Evolutionary conservation across 1,140 invertebrate genomes (phyloP), one percentile per base, ranked within the genome.

Genomic region (Drosophila nigrodunni): DNA sequence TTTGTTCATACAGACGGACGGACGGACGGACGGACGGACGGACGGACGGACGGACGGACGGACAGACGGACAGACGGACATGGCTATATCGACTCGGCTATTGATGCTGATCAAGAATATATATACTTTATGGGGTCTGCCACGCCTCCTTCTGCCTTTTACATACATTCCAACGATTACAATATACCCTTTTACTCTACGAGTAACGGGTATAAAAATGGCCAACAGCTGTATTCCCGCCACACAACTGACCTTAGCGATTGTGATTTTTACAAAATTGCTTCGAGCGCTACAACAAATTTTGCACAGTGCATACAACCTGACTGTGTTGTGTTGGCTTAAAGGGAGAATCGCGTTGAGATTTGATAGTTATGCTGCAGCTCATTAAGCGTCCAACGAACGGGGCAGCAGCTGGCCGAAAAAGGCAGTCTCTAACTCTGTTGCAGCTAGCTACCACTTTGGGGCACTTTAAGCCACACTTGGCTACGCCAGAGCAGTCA

Each of bases 311-410:
- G 80, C 67, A 68, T 65, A 66, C 54, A 49, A 11, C 35, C 35
- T 6, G 6, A 25, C 15, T 47, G 21, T 39, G 49, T 30, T 47
- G 21, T 39, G 49, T 30, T 30, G 25, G 25, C 25, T 30, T 30
- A 30, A 30, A 30, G 44, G 49, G 25, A 64, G 59, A 47, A 52
- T 58, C 25, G n/a, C 30, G 44, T 43, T 9, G 61, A 81, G 74
- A 67, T 76, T 60, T 46, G 68, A 87, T 70, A 73, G 52, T 37
- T 46, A 65, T 52, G 77, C 70, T 88, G 83, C 83, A 88, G 82
- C 79, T 88, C 82, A 87, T 87, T 87, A 87, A 88, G 78, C 83
- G 83, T 60, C 44, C 82, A 88, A 76, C 76, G 76, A 87, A 77
- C 79, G 68, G 34, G 60, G 25, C 25, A 30, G 3, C 25, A 30